Evolutionary conservation across 2,797 vertebrate genomes (phyloP).

Genomic region (Chaunax sp.): DNA sequence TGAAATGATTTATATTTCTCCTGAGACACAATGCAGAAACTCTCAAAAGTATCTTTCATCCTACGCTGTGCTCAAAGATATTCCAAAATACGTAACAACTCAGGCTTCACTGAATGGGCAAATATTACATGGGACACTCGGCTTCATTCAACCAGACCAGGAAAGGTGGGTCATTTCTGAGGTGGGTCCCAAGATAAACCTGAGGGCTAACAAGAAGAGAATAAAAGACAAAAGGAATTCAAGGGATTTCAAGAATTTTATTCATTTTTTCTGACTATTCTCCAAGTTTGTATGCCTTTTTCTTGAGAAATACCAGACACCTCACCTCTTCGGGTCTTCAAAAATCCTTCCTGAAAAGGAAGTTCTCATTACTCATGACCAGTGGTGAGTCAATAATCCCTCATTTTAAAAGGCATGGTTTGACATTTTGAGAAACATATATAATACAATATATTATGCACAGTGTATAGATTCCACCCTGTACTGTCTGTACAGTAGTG

Average conservation of each 20-base stretch:
- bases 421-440: neutral
- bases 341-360: neutral
- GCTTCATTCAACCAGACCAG: conserved; percentile 1
- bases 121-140: neutral
- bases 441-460: neutral
- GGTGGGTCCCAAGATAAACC: neutral
- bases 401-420: neutral
- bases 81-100: conserved; percentile 23
- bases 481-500: neutral
- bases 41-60: conserved; percentile 39
- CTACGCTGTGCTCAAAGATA: conserved; percentile 12
- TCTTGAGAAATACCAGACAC: conserved; percentile 1
- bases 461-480: neutral
- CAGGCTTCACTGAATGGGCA: neutral
- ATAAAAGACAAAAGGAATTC: neutral
- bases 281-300: neutral
- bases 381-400: neutral
- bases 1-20: conserved; percentile 39
- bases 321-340: neutral
- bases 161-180: neutral
- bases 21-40: conserved; percentile 28
- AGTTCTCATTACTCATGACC: neutral
- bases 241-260: neutral
- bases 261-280: too few species aligned
- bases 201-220: neutral